Evolutionary conservation across 2,797 vertebrate species (phyloP).

Genomic region (Lepidocolaptes lacrymiger): DNA sequence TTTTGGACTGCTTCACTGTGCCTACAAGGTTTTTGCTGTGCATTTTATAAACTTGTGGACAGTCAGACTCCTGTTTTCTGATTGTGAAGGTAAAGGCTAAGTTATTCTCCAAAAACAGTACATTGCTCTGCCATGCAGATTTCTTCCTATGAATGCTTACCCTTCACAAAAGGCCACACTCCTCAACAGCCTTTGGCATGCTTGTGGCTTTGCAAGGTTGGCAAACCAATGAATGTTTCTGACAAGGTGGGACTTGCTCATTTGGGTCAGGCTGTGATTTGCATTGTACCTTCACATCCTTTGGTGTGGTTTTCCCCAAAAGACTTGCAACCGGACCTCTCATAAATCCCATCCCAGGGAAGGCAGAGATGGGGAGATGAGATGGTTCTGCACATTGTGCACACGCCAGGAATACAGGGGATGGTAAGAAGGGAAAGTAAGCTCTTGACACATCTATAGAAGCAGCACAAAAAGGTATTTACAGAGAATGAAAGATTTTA

Average conservation of each 20-base stretch:
- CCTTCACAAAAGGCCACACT: background rate
- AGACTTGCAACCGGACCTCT: background rate
- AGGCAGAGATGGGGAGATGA: background rate
- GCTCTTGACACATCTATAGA: background rate
- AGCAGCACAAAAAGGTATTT: background rate
- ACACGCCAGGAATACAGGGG: background rate
- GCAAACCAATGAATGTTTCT: background rate
- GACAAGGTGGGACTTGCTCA: background rate
- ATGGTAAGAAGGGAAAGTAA: background rate
- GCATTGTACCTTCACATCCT: background rate
- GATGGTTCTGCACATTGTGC: background rate
- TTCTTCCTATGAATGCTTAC: background rate
- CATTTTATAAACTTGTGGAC: background rate
- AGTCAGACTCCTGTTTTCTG: background rate
- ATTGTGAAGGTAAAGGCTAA: background rate
- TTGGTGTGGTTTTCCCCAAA: background rate
- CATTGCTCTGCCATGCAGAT: background rate
- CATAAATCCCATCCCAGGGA: background rate
- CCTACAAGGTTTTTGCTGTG: background rate
- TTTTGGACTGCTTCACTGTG: background rate
- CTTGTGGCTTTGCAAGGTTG: background rate
- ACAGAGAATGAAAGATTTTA: background rate
- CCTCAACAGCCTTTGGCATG: background rate
- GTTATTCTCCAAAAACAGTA: background rate
- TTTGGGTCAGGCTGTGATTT: background rate